Percentiles rank a stretch among this genome's conserved stretches.
Evolutionary conservation across 1,140 invertebrate genomes (phyloP).

Genomic region (Bombus breviceps): DNA sequence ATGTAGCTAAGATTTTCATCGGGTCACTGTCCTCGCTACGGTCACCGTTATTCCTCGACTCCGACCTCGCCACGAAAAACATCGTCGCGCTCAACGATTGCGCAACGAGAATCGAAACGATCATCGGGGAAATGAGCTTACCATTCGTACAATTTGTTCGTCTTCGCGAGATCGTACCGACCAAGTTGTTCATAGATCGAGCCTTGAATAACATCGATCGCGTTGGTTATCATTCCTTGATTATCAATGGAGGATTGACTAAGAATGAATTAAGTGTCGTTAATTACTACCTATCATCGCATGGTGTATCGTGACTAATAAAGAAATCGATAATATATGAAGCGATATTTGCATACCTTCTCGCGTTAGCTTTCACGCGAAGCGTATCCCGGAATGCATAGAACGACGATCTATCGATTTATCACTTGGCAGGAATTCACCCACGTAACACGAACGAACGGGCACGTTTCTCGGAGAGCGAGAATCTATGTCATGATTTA

Average conservation of each 20-base stretch:
- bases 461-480: slow-evolving; percentile 28
- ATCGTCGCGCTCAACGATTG: slow-evolving; percentile 31
- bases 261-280: neutral
- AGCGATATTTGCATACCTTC: slow-evolving; percentile 40
- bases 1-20: slow-evolving; percentile 67
- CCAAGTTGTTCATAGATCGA: neutral
- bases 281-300: neutral
- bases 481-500: slow-evolving; percentile 57
- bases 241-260: neutral
- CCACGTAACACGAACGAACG: slow-evolving; percentile 41
- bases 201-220: neutral
- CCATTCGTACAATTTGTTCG: neutral
- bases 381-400: slow-evolving; percentile 49
- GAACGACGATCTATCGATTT: slow-evolving; percentile 45
- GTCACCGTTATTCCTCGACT: slow-evolving; percentile 64
- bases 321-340: slow-evolving; percentile 41
- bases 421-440: slow-evolving; percentile 51
- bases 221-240: no score
- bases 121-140: slow-evolving; percentile 11
- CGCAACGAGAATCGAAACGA: slow-evolving; percentile 14
- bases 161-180: neutral
- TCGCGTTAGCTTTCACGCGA: slow-evolving; percentile 42
- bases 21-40: slow-evolving; percentile 68
- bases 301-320: neutral
- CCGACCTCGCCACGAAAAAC: slow-evolving; percentile 63